A percentile compares a stretch with the other conserved stretches of the same genome.
Evolutionary conservation across 2,888 invertebrate genomes (phyloP).

Genomic region (Macrosoma leucophasiata): DNA sequence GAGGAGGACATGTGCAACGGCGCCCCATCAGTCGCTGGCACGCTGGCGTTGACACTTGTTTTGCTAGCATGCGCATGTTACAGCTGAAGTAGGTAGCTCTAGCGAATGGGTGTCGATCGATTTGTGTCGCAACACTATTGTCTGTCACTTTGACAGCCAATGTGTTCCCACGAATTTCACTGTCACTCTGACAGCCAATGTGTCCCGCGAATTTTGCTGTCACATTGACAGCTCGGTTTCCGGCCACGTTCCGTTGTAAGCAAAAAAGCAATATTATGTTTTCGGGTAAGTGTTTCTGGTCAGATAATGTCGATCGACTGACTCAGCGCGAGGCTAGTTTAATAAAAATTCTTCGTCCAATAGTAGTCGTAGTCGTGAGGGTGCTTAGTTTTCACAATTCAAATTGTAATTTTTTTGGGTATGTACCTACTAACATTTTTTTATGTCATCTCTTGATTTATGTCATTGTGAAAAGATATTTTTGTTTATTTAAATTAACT

Average conservation of each 20-base stretch:
- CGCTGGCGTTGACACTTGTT: conserved; percentile 42
- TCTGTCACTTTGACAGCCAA: conserved; percentile 8
- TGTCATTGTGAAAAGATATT: too few relatives aligned
- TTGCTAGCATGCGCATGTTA: conserved; percentile 66
- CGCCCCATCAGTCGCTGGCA: conserved; percentile 40
- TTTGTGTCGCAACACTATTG: conserved; percentile 13
- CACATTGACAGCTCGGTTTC: too few relatives aligned
- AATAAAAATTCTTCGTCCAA: conserved; percentile 69
- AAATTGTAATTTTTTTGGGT: conserved; percentile 7
- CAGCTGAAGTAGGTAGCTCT: conserved; percentile 64
- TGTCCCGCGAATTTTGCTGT: conserved; percentile 20
- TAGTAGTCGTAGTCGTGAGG: conserved; percentile 55
- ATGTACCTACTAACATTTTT: too few relatives aligned
- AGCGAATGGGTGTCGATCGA: conserved; percentile 41
- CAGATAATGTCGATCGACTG: conserved; percentile 46
- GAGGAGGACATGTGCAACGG: conserved; percentile 96
- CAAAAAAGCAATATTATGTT: too few relatives aligned
- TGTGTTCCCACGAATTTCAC: too few relatives aligned
- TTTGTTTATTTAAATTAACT: too few relatives aligned
- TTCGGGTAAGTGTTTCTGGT: too few relatives aligned
- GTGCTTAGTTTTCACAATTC: conserved; percentile 60
- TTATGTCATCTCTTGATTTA: too few relatives aligned
- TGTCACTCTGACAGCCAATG: conserved; percentile 22
- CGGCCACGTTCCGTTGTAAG: too few relatives aligned
- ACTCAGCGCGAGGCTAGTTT: conserved; percentile 46